Conservation (phyloP, 2,888 invertebrate genomes). For the Lomographa bimaculata region DNA sequence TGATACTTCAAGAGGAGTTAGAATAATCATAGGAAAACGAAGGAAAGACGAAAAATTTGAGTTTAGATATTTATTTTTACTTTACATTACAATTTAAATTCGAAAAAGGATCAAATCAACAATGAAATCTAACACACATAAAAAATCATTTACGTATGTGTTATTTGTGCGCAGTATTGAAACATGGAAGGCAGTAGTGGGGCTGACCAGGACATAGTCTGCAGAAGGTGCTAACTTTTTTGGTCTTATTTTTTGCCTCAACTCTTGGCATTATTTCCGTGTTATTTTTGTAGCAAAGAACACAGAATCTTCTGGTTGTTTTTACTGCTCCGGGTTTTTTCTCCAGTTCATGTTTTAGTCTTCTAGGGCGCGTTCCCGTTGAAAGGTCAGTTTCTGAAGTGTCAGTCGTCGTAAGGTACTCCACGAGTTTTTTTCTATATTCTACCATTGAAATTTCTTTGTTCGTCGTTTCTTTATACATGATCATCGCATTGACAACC, state of each 20-base stretch:
- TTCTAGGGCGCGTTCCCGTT: constrained; percentile 18
- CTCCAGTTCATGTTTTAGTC: constrained; percentile 20
- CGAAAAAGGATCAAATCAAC: constrained; percentile 8
- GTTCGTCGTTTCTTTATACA: too few relatives aligned
- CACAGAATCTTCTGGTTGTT: constrained; percentile 22
- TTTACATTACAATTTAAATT: constrained; percentile 1
- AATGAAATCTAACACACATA: constrained; percentile 2
- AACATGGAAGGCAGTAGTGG: too few relatives aligned
- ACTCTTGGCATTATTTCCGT: too few relatives aligned
- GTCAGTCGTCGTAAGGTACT: constrained; percentile 12
- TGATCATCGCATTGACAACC: too few relatives aligned
- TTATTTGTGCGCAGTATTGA: constrained; percentile 11
- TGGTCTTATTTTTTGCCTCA: constrained; percentile 24
- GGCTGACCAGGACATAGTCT: constrained; percentile 30
- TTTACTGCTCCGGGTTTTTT: constrained; percentile 17
- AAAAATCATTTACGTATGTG: constrained; percentile 1
- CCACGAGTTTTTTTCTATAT: constrained; percentile 13
- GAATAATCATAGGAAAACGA: constrained; percentile 2
- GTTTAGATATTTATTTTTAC: constrained; percentile 8
- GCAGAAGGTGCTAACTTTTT: constrained; percentile 29
- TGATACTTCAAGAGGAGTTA: too few relatives aligned
- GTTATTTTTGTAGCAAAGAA: constrained; percentile 28
- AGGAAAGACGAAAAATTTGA: constrained; percentile 6
- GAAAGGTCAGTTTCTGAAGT: constrained; percentile 11
- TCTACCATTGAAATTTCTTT: constrained; percentile 9